A percentile compares a stretch with the other conserved stretches of the same genome.
Conservation (phyloP, 1,140 invertebrate species). For the Drosophila takahashii region DNA sequence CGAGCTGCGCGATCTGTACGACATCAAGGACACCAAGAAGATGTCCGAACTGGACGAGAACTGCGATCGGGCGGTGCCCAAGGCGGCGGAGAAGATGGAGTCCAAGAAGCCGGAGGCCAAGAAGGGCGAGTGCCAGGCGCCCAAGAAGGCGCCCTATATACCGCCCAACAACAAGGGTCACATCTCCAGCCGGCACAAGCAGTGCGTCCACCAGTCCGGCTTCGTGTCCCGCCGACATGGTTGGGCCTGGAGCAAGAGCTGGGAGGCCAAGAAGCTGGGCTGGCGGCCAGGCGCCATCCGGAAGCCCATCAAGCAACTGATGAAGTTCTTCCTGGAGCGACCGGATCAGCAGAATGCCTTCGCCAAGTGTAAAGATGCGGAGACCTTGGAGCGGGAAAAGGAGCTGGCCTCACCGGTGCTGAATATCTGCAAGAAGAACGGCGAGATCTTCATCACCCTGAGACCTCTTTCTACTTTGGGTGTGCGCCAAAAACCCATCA, state of each 20-base stretch:
- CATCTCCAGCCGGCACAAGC: slow-evolving; percentile 47
- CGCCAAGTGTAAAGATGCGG: slow-evolving; percentile 16
- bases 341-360: slow-evolving; percentile 20
- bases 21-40: slow-evolving; percentile 53
- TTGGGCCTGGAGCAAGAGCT: slow-evolving; percentile 69
- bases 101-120: not conserved
- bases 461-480: slow-evolving; percentile 30
- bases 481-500: slow-evolving; percentile 56
- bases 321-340: slow-evolving; percentile 73
- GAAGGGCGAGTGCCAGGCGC: not conserved
- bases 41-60: slow-evolving; percentile 36
- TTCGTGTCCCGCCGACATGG: slow-evolving; percentile 68
- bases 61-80: slow-evolving; percentile 24
- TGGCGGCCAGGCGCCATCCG: slow-evolving; percentile 75
- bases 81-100: not conserved
- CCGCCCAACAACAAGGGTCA: slow-evolving; percentile 4
- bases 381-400: slow-evolving; percentile 11
- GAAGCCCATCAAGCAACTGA: slow-evolving; percentile 71
- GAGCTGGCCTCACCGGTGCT: slow-evolving; percentile 51
- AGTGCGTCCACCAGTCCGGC: slow-evolving; percentile 45
- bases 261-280: slow-evolving; percentile 39
- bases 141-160: not conserved
- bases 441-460: slow-evolving; percentile 67
- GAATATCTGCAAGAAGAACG: slow-evolving; percentile 70
- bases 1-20: slow-evolving; percentile 72